Evolutionary conservation across 2,797 vertebrate genomes (phyloP), one percentile per base, ranked within the genome.

Genomic region (Scomberomorus guttatus): DNA sequence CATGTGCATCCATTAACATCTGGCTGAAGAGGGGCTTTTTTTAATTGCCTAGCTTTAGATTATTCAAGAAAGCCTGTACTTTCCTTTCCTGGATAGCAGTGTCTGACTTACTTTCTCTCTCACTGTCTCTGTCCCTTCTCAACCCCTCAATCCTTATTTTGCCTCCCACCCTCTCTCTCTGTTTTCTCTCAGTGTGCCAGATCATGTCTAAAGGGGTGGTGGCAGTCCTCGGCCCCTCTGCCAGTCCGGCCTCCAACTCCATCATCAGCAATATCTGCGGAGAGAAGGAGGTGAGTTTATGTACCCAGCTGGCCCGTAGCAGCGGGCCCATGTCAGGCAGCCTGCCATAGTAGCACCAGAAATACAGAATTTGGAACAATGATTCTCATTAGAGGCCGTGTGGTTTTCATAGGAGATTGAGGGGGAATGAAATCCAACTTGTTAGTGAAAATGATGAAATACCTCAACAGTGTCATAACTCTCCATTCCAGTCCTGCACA

Each of bases 231-330:
- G 98, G 98, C 24, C 98, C 98, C 6, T 98, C 98, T 11, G 97
- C 97, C 84, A 99, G 98, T 85, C 98, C 98, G 0, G 98, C 98
- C 74, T 99, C 98, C 71, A 98, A 98, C 93, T 99, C 98, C 63
- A 99, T 99, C 92, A 99, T 99, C 96, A 99, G 98, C 96, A 99
- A 99, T 95, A 99, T 99, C 94, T 99, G 98, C 55, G 98, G 98
- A 77, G 98, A 99, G 93, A 99, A 99, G 72, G 98, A 99, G 98
- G 98, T 99, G 85, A 97, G 98, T 85, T 52, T 29, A 29, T 59
- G 46, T 46, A 50, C 44, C 59, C 60, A 63, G 6, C 44, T 71
- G 75, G 66, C 75, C 37, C 18, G 12, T 12, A 25, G 69, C 60
- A 18, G 0, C 1, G 1, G 44, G 48, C 6, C 10, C 32, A 0